Percentiles rank a stretch among this genome's conserved stretches.
These are phyloP conservation scores for Macroteleia sp. DNA, from an alignment of 2,888 invertebrate species.

Conservation along the genomic window DNA sequence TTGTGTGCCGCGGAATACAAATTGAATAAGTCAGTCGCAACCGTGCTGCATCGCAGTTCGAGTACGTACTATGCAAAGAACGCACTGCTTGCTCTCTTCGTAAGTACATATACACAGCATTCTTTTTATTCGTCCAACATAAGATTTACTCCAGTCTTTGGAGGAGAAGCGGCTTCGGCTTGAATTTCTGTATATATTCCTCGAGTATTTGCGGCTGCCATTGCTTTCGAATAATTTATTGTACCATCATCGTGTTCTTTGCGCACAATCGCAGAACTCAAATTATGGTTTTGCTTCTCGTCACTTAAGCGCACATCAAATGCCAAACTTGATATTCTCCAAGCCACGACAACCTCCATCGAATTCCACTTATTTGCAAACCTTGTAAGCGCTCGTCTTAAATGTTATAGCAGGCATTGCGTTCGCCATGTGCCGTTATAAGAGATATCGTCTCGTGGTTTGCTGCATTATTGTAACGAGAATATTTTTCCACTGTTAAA, in stretches of 20 bases:
- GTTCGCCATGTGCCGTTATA: too few relatives aligned
- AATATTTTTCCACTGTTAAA: too few relatives aligned
- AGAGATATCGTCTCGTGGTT: too few relatives aligned
- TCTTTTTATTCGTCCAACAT: slow-evolving; percentile 58
- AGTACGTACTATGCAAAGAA: slow-evolving; percentile 46
- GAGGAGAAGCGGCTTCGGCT: slow-evolving; percentile 30
- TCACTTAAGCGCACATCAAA: slow-evolving; percentile 10
- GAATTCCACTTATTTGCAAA: too few relatives aligned
- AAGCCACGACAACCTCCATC: background rate
- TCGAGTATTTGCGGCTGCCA: slow-evolving; percentile 48
- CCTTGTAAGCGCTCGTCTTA: too few relatives aligned
- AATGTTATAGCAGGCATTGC: too few relatives aligned
- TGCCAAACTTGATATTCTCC: background rate
- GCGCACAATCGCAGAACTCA: slow-evolving; percentile 23
- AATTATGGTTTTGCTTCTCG: slow-evolving; percentile 32
- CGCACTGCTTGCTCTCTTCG: slow-evolving; percentile 46
- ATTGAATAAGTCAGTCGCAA: slow-evolving; percentile 62
- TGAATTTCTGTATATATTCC: slow-evolving; percentile 51
- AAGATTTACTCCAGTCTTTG: slow-evolving; percentile 60
- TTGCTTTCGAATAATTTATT: slow-evolving; percentile 51
- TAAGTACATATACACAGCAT: slow-evolving; percentile 49
- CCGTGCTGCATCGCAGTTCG: slow-evolving; percentile 41
- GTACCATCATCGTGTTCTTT: too few relatives aligned
- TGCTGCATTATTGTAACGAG: too few relatives aligned
- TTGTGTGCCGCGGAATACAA: slow-evolving; percentile 54